These are phyloP conservation scores for Lithophane socia DNA, from an alignment of 2,888 invertebrate species.

Conservation along the genomic window DNA sequence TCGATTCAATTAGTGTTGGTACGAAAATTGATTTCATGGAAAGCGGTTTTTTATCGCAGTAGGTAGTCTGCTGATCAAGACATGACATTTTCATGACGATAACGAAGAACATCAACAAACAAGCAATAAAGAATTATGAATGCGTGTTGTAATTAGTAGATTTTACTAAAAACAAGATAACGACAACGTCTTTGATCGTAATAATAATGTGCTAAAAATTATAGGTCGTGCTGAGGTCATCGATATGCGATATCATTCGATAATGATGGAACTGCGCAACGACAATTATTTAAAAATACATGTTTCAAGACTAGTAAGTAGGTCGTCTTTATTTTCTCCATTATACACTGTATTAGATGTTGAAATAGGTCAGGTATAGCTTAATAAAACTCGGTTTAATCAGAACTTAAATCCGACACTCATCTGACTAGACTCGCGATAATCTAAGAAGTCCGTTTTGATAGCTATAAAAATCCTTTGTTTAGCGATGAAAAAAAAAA, in stretches of 20 bases:
- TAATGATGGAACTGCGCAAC: neutral
- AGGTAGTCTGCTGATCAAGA: neutral
- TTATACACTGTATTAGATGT: neutral
- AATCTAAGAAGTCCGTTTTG: too few species aligned
- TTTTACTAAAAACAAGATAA: constrained; percentile 8
- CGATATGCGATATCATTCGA: neutral
- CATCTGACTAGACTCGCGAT: too few species aligned
- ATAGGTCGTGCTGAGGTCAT: constrained; percentile 1
- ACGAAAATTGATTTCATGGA: neutral
- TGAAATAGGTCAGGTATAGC: neutral
- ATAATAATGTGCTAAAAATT: neutral
- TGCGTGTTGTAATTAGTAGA: constrained; percentile 11
- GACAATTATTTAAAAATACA: neutral
- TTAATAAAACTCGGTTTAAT: neutral
- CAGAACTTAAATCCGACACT: neutral
- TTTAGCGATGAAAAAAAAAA: too few species aligned
- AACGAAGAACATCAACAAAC: constrained; percentile 18
- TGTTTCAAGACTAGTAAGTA: neutral
- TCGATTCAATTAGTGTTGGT: neutral
- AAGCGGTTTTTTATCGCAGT: neutral
- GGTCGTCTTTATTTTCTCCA: neutral
- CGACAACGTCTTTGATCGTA: neutral
- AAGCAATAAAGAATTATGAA: constrained; percentile 28
- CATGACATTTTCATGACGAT: constrained; percentile 14
- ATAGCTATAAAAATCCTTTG: too few species aligned